Evolutionary conservation across 2,888 invertebrate genomes (phyloP).

Genomic region (Hermaeophaga mercurialis): DNA sequence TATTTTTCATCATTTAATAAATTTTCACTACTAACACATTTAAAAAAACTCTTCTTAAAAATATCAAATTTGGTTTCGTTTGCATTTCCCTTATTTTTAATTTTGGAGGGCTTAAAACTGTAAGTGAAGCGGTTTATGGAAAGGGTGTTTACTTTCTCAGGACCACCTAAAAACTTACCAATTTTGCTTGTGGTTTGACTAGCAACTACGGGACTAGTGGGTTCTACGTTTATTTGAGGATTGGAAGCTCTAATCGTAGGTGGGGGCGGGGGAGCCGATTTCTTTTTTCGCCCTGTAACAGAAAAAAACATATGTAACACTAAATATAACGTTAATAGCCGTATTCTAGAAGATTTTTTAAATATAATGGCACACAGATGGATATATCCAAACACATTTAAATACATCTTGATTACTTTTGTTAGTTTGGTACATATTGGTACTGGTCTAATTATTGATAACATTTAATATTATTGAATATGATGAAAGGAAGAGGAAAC

Average conservation of each 20-base stretch:
- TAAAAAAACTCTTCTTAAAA: conserved; percentile 23
- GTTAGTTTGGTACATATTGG: no score
- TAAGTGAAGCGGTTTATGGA: conserved; percentile 14
- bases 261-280: conserved; percentile 61
- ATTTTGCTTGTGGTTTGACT: conserved; percentile 47
- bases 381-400: no score
- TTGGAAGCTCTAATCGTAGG: conserved; percentile 51
- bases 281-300: conserved; percentile 63
- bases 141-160: conserved; percentile 25
- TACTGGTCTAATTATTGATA: no score
- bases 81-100: conserved; percentile 23
- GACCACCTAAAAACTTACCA: conserved; percentile 35
- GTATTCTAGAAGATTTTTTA: no score
- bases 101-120: conserved; percentile 17
- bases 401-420: no score
- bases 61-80: conserved; percentile 22
- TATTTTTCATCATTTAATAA: not conserved
- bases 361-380: no score
- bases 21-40: conserved; percentile 15
- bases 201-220: conserved; percentile 57
- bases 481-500: no score
- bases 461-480: no score
- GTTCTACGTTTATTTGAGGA: conserved; percentile 48
- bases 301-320: no score
- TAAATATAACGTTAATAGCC: no score